Evolutionary conservation across 37 sponge, comb jelly and placozoan species (phyloP).

Genomic region (Petrosia ficiformis): DNA sequence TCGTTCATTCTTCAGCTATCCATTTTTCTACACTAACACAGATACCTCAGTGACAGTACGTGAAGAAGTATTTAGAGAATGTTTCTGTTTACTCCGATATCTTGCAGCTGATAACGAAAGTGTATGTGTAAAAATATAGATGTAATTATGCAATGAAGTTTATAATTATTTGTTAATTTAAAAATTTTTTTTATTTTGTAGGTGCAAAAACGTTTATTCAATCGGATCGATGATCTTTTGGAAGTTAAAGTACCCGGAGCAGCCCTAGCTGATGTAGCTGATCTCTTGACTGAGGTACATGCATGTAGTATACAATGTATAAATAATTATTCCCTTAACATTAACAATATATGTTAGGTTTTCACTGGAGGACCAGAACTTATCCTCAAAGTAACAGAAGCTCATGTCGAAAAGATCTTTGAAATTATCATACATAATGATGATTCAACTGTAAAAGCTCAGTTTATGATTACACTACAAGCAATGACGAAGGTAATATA

Average conservation of each 20-base stretch:
- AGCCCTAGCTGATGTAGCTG: background rate
- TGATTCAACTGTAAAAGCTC: slow-evolving; percentile 27
- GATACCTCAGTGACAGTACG: background rate
- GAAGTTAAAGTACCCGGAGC: background rate
- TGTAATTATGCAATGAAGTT: too few species aligned
- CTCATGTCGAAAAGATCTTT: slow-evolving; percentile 43
- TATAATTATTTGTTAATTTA: too few species aligned
- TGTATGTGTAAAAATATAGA: background rate
- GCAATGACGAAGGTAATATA: slow-evolving; percentile 53
- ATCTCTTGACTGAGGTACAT: slow-evolving; percentile 3
- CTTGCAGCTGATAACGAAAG: background rate
- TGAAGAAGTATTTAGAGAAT: background rate
- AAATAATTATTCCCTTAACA: background rate
- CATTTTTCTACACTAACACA: too few species aligned
- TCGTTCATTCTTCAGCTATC: too few species aligned
- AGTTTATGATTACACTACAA: slow-evolving; percentile 44
- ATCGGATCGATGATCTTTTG: slow-evolving; percentile 1
- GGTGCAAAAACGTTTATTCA: background rate
- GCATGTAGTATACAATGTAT: background rate
- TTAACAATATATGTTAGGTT: slow-evolving; percentile 10
- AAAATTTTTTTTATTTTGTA: background rate
- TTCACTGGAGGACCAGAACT: slow-evolving; percentile 53
- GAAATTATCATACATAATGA: background rate
- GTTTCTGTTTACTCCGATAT: background rate
- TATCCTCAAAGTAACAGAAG: slow-evolving; percentile 22